Percentiles rank a stretch among this genome's conserved stretches.
Evolutionary conservation across 2,888 invertebrate species (phyloP).

Genomic region (Orgyia antiqua): DNA sequence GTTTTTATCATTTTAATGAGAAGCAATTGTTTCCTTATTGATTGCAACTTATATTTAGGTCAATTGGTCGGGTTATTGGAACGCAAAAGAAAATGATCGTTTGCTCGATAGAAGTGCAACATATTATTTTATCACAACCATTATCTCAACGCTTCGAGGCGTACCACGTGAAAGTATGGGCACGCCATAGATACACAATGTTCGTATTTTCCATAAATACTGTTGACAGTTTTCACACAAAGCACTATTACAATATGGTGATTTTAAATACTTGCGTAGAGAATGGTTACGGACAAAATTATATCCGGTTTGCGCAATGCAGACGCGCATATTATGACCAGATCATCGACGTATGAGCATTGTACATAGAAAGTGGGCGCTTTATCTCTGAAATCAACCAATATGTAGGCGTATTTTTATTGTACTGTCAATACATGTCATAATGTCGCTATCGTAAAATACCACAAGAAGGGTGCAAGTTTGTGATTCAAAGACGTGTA

Average conservation of each 20-base stretch:
- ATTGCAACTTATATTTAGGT: no score
- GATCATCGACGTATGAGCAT: slow-evolving; percentile 34
- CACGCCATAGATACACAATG: slow-evolving; percentile 1
- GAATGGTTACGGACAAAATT: slow-evolving; percentile 21
- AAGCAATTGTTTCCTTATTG: no score
- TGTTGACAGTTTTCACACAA: slow-evolving; percentile 20
- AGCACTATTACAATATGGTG: slow-evolving; percentile 24
- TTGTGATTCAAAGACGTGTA: slow-evolving; percentile 1
- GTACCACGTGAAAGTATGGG: slow-evolving; percentile 22
- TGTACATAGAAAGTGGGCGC: slow-evolving; percentile 40
- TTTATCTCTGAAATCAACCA: slow-evolving; percentile 19
- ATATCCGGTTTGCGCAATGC: slow-evolving; percentile 58
- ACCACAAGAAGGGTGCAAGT: slow-evolving; percentile 1
- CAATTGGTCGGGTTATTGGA: no score
- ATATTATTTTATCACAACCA: neutral
- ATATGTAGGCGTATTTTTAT: slow-evolving; percentile 18
- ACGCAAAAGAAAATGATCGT: no score
- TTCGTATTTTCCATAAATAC: slow-evolving; percentile 18
- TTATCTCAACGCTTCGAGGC: slow-evolving; percentile 16
- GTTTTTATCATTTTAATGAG: slow-evolving; percentile 12
- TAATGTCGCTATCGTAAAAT: slow-evolving; percentile 10
- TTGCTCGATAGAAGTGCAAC: no score
- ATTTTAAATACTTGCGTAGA: slow-evolving; percentile 29
- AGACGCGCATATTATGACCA: slow-evolving; percentile 19
- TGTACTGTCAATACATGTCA: slow-evolving; percentile 5